Base-by-base conservation (phyloP, 35 echinoderm and acorn worm genomes). In the Chiridota heheva region DNA sequence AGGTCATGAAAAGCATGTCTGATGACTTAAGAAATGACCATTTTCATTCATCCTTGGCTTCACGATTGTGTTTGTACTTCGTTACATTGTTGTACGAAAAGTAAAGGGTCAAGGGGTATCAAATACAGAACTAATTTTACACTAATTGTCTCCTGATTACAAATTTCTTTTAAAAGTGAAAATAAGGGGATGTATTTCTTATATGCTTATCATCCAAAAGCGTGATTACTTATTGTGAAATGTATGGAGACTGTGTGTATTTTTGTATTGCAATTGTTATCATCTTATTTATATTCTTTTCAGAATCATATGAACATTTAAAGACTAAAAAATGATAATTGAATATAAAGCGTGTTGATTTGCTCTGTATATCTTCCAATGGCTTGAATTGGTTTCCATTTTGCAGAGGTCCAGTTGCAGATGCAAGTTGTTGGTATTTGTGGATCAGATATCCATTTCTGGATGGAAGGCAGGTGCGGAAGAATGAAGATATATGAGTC, bases 351-450 rank as follows among this genome's bases (percentile, higher is more conserved):
- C 1, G 46, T 5, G 33, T 34, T 33, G 44, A 13, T 61, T 18
- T 79, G 34, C 62, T 58, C 26, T 58, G 51, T 16, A 58, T 5
- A 53, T 65, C 28, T 66, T 18, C 10, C 24, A 0, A 13, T 41
- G 0, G 10, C 31, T 25, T 61, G 0, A 16, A 57, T 61, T 17
- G 43, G 73, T 67, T 42, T 49, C 35, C 16, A 35, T 13, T 10
- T 16, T 34, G 16, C 41, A 95, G 91, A 95, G 81, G 91, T 95
- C 15, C 81, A 88, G 46, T 41, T 95, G 0, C 70, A 45, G 18
- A 95, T 95, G 91, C 60, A 88, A 7, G 74, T 73, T 62, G 91
- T 95, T 40, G 91, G 91, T 32, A 95, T 95, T 17, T 95, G 91
- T 85, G 91, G 91, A 20, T 89, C 85, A 48, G 91, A 95, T 68